These are phyloP conservation scores for Ochotona curzoniae DNA, from an alignment of 2,113 vertebrate species.

Conservation along the genomic window DNA sequence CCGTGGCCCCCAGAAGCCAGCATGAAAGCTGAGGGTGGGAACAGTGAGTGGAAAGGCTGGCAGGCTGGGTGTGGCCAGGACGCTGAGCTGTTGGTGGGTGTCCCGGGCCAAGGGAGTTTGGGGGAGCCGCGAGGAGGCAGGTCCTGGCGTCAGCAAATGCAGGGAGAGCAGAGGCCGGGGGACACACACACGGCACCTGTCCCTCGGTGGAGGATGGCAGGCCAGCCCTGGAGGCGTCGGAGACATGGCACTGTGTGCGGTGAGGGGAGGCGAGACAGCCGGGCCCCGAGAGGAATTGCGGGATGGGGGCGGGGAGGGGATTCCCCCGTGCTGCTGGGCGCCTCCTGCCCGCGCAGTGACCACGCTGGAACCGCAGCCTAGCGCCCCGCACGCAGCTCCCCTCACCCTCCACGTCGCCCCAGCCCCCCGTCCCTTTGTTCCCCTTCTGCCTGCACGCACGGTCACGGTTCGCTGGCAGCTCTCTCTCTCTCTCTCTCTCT, in stretches of 20 bases:
- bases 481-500: background rate
- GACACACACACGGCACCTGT: background rate
- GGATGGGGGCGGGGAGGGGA: background rate
- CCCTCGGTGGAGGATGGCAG: too few species aligned
- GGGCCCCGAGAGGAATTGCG: background rate
- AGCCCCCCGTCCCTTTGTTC: conserved; percentile 35
- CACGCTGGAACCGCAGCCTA: too few species aligned
- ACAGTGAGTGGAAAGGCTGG: background rate
- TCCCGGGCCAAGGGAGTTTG: background rate
- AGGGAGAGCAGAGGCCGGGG: background rate
- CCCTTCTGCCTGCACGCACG: background rate
- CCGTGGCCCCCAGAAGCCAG: too few species aligned
- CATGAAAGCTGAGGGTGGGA: background rate
- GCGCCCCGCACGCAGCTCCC: too few species aligned
- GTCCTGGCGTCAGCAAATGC: too few species aligned
- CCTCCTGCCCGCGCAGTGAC: too few species aligned
- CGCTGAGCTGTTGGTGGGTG: background rate
- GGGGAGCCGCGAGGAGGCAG: too few species aligned
- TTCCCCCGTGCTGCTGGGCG: too few species aligned
- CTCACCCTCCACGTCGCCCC: too few species aligned
- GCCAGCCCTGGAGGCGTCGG: too few species aligned
- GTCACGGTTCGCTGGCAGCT: background rate
- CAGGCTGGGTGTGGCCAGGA: background rate
- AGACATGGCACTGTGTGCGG: too few species aligned
- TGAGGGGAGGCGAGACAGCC: too few species aligned